Base-by-base conservation (phyloP, 2,113 vertebrate species). In the Pseudonaja textilis region DNA sequence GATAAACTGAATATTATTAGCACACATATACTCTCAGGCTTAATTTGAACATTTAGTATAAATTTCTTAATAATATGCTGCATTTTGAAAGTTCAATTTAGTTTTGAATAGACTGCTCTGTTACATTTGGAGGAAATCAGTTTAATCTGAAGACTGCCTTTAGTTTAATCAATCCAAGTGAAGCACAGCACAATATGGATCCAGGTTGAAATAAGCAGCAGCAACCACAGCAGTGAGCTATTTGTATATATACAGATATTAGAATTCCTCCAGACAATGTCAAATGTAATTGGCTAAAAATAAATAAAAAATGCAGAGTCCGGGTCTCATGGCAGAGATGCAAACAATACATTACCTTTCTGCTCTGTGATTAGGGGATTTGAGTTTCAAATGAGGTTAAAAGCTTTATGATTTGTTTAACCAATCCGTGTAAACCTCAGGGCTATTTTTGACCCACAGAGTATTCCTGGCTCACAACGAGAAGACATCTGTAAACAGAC, bases 361-460 rank as follows among this genome's bases (percentile, higher is more conserved):
- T 94, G 4, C 57, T 87, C 61, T 85, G 34, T 0, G 25, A 90
- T 91, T 39, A 93, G 93, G 93, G 94, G 93, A 94, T 69, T 87
- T 0, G 7, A 55, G 69, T 96, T 96, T 95, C 94, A 93, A 93
- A 91, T 9, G 16, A 90, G 45, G 90, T 95, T 95, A 96, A 96
- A 95, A 95, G 90, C 94, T 92, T 93, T 88, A 59, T 88, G 94
- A 93, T 91, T 96, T 96, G 88, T 95, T 96, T 94, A 96, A 94
- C 69, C 90, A 93, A 89, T 0, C 0, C 18, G 16, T 45, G 87
- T 93, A 93, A 96, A 96, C 86, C 55, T 89, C 92, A 92, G 81
- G 59, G 92, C 90, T 96, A 93, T 95, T 96, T 97, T 90, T 93
- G 93, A 81, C 89, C 0, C 1, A 91, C 91, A 94, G 89, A 0